Percentiles rank a stretch among this genome's conserved stretches.
phyloP scores from a whole-genome alignment of 2,113 vertebrate genomes.

The Siniperca knerii region DNA sequence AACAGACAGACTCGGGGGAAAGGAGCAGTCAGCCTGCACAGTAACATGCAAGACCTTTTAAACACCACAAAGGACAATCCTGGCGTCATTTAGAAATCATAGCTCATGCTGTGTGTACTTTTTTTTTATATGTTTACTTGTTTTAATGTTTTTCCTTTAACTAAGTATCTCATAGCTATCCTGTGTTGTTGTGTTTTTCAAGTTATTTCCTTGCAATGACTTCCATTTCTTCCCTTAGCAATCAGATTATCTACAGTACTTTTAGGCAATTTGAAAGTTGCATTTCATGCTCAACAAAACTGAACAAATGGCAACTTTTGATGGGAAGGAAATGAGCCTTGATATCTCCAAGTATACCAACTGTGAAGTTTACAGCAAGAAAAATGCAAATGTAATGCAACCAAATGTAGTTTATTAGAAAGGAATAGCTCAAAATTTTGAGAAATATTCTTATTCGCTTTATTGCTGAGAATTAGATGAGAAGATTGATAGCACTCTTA shows the following conservation, averaged over 20 bases:
- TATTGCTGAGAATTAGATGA: background rate
- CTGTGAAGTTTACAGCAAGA: background rate
- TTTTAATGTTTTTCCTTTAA: background rate
- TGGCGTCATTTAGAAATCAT: background rate
- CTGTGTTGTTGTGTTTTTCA: background rate
- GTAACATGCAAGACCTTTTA: background rate
- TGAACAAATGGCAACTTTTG: background rate
- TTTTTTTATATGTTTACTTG: background rate
- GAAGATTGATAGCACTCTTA: background rate
- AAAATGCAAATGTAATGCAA: background rate
- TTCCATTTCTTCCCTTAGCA: background rate
- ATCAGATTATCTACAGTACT: background rate
- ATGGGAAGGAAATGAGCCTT: background rate
- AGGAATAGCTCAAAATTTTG: background rate
- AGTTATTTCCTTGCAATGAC: background rate
- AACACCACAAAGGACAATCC: background rate
- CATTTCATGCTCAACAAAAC: background rate
- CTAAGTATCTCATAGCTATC: background rate
- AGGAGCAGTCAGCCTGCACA: background rate
- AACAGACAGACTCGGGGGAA: constrained; percentile 16
- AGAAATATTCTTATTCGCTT: background rate
- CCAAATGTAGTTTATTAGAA: background rate
- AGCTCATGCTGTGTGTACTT: background rate
- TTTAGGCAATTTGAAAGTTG: background rate
- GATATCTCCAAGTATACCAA: background rate